phyloP scores from a whole-genome alignment of 2,888 invertebrate genomes.

The Chromoteleia sp. region DNA sequence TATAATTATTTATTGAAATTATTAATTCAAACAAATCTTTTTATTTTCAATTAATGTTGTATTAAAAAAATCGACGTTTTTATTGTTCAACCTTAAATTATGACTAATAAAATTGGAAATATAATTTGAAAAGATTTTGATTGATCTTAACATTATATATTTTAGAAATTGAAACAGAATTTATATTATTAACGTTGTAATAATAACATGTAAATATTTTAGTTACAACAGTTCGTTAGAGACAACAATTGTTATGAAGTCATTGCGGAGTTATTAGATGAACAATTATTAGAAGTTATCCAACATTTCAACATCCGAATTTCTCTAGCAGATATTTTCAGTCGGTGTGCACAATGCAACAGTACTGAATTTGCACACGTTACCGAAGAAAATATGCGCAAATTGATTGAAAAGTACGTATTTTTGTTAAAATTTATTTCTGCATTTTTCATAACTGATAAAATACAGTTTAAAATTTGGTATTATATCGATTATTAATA shows the following conservation, averaged over 20 bases:
- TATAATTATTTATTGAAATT: too few relatives aligned
- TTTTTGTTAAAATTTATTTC: background rate
- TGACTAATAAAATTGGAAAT: too few relatives aligned
- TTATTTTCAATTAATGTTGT: too few relatives aligned
- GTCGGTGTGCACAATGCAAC: slow-evolving; percentile 89
- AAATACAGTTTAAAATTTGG: too few relatives aligned
- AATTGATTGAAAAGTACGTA: slow-evolving; percentile 76
- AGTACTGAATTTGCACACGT: slow-evolving; percentile 84
- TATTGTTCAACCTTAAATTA: too few relatives aligned
- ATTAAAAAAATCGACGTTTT: too few relatives aligned
- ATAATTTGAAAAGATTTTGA: too few relatives aligned
- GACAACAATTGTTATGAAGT: slow-evolving; percentile 86
- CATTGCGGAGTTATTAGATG: slow-evolving; percentile 85
- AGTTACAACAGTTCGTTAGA: slow-evolving; percentile 85
- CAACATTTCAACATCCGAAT: slow-evolving; percentile 88
- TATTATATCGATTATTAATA: too few relatives aligned
- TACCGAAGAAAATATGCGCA: slow-evolving; percentile 83
- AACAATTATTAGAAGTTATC: slow-evolving; percentile 89
- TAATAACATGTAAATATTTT: slow-evolving; percentile 5
- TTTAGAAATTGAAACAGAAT: background rate
- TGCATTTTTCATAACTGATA: background rate
- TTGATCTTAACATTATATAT: slow-evolving; percentile 3
- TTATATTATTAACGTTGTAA: background rate
- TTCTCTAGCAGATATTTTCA: slow-evolving; percentile 88
- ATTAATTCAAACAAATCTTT: too few relatives aligned